Percentiles rank a stretch among this genome's conserved stretches.
phyloP scores from a whole-genome alignment of 2,113 vertebrate genomes.

The Heteronetta atricapilla region DNA sequence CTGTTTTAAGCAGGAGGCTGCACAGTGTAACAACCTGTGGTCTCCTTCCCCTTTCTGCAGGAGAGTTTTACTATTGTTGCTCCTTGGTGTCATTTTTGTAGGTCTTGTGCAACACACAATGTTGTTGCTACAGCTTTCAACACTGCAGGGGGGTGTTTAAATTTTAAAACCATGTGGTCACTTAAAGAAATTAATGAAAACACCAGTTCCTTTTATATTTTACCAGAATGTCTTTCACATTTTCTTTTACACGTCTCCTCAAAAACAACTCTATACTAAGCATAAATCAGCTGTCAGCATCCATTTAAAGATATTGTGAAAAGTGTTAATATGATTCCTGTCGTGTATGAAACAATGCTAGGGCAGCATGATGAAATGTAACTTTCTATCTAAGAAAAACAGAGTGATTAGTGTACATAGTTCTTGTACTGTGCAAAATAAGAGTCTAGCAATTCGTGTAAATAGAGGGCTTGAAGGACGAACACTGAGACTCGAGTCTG shows the following conservation, averaged over 20 bases:
- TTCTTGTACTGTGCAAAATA: no score
- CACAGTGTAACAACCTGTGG: neutral
- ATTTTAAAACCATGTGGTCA: conserved; percentile 22
- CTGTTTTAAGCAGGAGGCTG: neutral
- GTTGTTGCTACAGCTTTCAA: neutral
- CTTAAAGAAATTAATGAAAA: conserved; percentile 1
- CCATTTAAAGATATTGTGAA: conserved; percentile 43
- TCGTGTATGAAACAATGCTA: no score
- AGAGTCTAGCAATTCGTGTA: no score
- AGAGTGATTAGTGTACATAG: no score
- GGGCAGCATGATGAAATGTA: no score
- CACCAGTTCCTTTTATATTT: neutral
- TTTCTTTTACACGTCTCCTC: conserved; percentile 9
- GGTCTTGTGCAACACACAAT: neutral
- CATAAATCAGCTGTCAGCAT: conserved; percentile 4
- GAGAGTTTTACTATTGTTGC: neutral
- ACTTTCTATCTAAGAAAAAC: no score
- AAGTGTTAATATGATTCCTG: no score
- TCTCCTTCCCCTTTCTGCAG: neutral
- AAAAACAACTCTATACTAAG: neutral
- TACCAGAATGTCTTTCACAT: neutral
- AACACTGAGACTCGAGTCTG: no score
- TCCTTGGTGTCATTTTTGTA: neutral
- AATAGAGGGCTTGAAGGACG: no score
- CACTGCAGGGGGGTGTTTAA: neutral